phyloP scores from a whole-genome alignment of 2,113 vertebrate species.

The Paraplagusia blochii region DNA sequence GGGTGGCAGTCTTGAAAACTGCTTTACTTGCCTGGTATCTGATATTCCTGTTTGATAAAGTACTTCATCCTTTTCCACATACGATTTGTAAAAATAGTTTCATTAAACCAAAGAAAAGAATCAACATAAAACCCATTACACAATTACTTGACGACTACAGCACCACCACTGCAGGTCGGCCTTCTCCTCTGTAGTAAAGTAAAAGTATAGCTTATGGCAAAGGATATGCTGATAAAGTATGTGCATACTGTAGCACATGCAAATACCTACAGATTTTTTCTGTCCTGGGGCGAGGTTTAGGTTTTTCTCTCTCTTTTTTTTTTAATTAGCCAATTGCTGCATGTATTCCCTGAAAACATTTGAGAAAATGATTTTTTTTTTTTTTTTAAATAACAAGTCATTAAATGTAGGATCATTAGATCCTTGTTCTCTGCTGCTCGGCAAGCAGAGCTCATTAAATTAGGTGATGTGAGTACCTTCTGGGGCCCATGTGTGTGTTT shows the following conservation, averaged over 20 bases:
- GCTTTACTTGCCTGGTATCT: conserved; percentile 25
- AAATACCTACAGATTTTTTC: conserved; percentile 30
- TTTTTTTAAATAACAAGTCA: conserved; percentile 62
- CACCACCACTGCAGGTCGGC: background rate
- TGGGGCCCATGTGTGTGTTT: conserved; percentile 13
- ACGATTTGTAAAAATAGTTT: no score
- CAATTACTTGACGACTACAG: no score
- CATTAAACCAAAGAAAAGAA: no score
- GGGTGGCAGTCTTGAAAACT: no score
- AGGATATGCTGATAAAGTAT: conserved; percentile 11
- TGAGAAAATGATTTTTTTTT: conserved; percentile 54
- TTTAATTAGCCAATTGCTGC: conserved; percentile 52
- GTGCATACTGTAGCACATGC: conserved; percentile 20
- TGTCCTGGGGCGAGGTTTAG: conserved; percentile 42
- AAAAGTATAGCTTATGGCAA: conserved; percentile 12
- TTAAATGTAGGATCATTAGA: conserved; percentile 62
- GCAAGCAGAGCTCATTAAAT: conserved; percentile 43
- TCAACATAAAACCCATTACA: no score
- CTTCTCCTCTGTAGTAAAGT: conserved; percentile 15
- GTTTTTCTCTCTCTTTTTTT: conserved; percentile 5
- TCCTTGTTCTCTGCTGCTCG: conserved; percentile 40
- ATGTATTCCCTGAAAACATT: conserved; percentile 55
- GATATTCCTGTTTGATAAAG: no score
- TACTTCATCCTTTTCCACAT: no score
- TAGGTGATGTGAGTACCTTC: conserved; percentile 46